A percentile compares a stretch with the other conserved stretches of the same genome.
phyloP scores from a whole-genome alignment of 2,797 vertebrate genomes.

The Clarias laeviceps region DNA sequence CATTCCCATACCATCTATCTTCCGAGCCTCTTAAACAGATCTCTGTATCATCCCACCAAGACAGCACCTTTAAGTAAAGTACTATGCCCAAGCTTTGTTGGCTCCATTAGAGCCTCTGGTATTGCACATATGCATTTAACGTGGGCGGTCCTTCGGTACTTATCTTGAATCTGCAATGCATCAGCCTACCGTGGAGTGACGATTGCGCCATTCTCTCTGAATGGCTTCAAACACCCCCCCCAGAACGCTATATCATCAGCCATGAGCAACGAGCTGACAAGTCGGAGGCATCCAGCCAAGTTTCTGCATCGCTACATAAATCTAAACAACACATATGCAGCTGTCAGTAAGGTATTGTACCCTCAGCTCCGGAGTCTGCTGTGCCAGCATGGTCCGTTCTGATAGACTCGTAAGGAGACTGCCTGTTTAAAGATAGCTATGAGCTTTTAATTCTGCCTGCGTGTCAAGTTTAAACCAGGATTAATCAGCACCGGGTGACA shows the following conservation, averaged over 20 bases:
- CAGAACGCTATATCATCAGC: conserved; percentile 67
- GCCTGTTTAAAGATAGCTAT: conserved; percentile 67
- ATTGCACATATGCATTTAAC: conserved; percentile 47
- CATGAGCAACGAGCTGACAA: conserved; percentile 72
- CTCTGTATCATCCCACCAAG: conserved; percentile 37
- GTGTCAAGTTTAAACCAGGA: conserved; percentile 58
- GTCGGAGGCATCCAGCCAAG: conserved; percentile 61
- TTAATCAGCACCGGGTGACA: conserved; percentile 60
- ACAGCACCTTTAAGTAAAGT: conserved; percentile 41
- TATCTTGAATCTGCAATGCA: conserved; percentile 29
- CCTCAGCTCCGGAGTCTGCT: conserved; percentile 47
- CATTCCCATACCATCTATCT: conserved; percentile 13
- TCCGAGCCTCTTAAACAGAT: conserved; percentile 26
- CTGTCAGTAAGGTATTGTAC: conserved; percentile 66
- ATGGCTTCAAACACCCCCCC: conserved; percentile 48
- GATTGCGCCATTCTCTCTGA: conserved; percentile 41
- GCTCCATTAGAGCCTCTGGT: conserved; percentile 21
- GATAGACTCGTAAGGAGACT: conserved; percentile 44
- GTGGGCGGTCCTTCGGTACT: conserved; percentile 16
- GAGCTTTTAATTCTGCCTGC: conserved; percentile 64
- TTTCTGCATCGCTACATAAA: conserved; percentile 63
- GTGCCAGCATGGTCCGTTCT: conserved; percentile 65
- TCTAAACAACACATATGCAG: conserved; percentile 70
- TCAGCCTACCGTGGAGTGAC: conserved; percentile 46
- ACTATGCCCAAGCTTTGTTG: conserved; percentile 4